Evolutionary conservation across 92 coral and sea anemone species (phyloP).

Genomic region (Scolanthus callimorphus): DNA sequence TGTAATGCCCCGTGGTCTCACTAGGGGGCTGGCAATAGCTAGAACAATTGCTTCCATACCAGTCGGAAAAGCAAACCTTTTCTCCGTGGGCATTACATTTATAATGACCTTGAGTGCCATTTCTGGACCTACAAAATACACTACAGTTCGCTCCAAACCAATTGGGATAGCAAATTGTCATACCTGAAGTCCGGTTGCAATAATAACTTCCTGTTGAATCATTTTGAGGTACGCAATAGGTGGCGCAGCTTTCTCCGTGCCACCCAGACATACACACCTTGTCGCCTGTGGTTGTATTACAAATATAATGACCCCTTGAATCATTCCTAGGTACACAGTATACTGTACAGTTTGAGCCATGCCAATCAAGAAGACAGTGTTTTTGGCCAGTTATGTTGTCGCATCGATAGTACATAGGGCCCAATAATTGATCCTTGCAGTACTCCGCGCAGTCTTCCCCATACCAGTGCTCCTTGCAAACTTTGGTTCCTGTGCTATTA

Average conservation of each 20-base stretch:
- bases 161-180: slow-evolving; percentile 31
- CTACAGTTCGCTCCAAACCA: slow-evolving; percentile 74
- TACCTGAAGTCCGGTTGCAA: slow-evolving; percentile 41
- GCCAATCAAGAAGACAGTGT: neutral
- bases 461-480: slow-evolving; percentile 64
- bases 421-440: slow-evolving; percentile 20
- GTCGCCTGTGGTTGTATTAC: slow-evolving; percentile 6
- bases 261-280: slow-evolving; percentile 25
- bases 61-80: slow-evolving; percentile 26
- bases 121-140: slow-evolving; percentile 26
- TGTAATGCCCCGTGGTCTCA: neutral
- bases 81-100: slow-evolving; percentile 22
- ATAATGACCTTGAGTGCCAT: slow-evolving; percentile 36
- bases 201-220: slow-evolving; percentile 43
- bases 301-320: slow-evolving; percentile 26
- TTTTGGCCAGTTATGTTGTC: slow-evolving; percentile 28
- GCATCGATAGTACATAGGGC: slow-evolving; percentile 32
- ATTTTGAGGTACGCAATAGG: slow-evolving; percentile 41
- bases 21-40: slow-evolving; percentile 7
- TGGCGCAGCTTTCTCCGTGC: slow-evolving; percentile 43
- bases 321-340: slow-evolving; percentile 29
- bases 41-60: slow-evolving; percentile 37
- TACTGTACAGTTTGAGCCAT: slow-evolving; percentile 15
- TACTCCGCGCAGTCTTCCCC: slow-evolving; percentile 61
- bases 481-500: slow-evolving; percentile 50